Evolutionary conservation across 2,113 vertebrate species (phyloP).

Genomic region (Cochlearius cochlearius): DNA sequence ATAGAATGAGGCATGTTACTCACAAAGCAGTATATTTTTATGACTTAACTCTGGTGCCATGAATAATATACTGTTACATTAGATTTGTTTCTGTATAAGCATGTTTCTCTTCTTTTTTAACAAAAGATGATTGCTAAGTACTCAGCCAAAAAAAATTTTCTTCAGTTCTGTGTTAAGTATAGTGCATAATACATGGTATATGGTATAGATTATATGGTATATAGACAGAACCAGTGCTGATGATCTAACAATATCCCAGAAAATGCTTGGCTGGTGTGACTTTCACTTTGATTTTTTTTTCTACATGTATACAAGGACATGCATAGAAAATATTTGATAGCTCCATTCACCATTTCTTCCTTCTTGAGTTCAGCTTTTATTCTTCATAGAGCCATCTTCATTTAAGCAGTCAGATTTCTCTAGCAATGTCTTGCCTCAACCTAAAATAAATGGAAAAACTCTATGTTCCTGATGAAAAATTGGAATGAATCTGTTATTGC

Average conservation of each 20-base stretch:
- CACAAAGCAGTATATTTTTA: background rate
- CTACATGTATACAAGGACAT: background rate
- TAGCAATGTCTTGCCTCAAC: background rate
- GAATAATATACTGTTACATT: background rate
- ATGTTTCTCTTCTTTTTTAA: background rate
- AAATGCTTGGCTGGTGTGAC: background rate
- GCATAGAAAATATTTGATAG: background rate
- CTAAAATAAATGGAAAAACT: background rate
- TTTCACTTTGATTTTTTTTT: background rate
- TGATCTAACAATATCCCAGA: background rate
- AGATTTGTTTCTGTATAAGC: background rate
- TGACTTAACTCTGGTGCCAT: background rate
- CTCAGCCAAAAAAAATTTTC: background rate
- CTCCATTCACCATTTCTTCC: background rate
- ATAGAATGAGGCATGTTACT: background rate
- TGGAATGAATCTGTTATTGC: background rate
- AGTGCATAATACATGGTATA: too few relatives aligned
- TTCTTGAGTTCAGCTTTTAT: background rate
- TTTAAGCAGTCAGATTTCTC: background rate
- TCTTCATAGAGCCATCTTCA: background rate
- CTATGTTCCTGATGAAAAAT: background rate
- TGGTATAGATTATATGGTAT: too few relatives aligned
- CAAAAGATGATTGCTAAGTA: background rate
- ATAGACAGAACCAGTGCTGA: background rate
- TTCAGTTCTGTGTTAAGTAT: background rate